phyloP scores from a whole-genome alignment of 2,888 invertebrate species.

The Thera britannica region DNA sequence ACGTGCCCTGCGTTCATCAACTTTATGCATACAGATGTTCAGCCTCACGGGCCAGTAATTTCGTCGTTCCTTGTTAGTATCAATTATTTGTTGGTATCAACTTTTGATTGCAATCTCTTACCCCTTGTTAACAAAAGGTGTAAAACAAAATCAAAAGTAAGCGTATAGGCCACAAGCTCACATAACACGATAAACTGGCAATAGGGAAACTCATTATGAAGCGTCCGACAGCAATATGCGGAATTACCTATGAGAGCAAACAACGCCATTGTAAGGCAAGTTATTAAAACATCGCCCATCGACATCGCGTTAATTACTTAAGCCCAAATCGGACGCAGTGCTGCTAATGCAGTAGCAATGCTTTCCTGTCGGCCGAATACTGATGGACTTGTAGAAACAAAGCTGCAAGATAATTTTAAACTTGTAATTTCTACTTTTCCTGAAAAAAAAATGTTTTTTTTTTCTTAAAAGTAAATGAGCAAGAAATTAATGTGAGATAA shows the following conservation, averaged over 20 bases:
- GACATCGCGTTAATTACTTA: constrained; percentile 73
- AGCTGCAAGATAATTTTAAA: no score
- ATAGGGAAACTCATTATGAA: constrained; percentile 28
- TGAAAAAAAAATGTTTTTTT: no score
- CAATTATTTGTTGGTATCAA: no score
- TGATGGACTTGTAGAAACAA: not conserved
- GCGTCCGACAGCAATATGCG: constrained; percentile 25
- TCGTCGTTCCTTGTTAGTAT: no score
- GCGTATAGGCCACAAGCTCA: constrained; percentile 4
- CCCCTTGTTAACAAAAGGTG: not conserved
- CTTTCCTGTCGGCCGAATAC: not conserved
- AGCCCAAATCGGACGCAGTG: constrained; percentile 55
- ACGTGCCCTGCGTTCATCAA: no score
- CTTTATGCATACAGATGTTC: no score
- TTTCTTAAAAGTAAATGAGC: no score
- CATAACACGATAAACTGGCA: constrained; percentile 26
- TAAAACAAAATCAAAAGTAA: constrained; percentile 22
- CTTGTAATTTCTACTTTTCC: no score
- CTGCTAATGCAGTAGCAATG: constrained; percentile 10
- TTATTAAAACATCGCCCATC: constrained; percentile 71
- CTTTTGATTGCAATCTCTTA: no score
- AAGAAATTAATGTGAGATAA: no score
- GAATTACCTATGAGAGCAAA: constrained; percentile 52
- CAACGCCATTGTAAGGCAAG: constrained; percentile 59
- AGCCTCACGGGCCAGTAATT: no score